phyloP scores from a whole-genome alignment of 2,797 vertebrate genomes.

The Oreochromis mossambicus region DNA sequence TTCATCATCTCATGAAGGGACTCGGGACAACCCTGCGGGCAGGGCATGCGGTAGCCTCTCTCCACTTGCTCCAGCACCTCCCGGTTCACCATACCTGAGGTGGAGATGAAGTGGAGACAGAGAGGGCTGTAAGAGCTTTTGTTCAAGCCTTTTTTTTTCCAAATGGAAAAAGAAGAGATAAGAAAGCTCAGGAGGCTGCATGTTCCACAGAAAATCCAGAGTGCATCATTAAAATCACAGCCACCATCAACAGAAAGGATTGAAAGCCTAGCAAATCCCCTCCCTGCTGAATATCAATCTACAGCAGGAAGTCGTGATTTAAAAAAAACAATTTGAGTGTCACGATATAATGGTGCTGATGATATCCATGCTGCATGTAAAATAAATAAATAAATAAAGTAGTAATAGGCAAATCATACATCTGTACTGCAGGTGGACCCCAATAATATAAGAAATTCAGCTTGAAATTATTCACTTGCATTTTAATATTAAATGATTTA shows the following conservation, averaged over 20 bases:
- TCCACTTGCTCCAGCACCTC: slow-evolving; percentile 96
- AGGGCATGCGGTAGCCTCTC: slow-evolving; percentile 94
- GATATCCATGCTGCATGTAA: background rate
- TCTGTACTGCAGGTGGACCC: background rate
- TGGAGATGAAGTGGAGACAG: background rate
- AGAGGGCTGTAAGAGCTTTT: background rate
- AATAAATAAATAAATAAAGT: background rate
- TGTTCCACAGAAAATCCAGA: background rate
- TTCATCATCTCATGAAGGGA: slow-evolving; percentile 96
- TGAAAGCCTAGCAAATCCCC: background rate
- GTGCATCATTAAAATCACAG: background rate
- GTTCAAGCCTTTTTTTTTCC: background rate
- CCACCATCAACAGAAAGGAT: background rate
- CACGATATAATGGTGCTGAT: background rate
- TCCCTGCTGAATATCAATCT: background rate
- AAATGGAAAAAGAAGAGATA: background rate
- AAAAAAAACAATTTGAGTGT: background rate
- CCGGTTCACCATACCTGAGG: slow-evolving; percentile 91
- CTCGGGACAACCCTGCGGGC: slow-evolving; percentile 92
- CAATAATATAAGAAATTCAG: background rate
- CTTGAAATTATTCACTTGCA: background rate
- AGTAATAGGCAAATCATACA: background rate
- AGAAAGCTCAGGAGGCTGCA: background rate
- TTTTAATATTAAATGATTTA: background rate
- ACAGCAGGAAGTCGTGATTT: background rate